These are phyloP conservation scores for Microctonus aethiopoides DNA, from an alignment of 2,888 invertebrate genomes.

Conservation along the genomic window DNA sequence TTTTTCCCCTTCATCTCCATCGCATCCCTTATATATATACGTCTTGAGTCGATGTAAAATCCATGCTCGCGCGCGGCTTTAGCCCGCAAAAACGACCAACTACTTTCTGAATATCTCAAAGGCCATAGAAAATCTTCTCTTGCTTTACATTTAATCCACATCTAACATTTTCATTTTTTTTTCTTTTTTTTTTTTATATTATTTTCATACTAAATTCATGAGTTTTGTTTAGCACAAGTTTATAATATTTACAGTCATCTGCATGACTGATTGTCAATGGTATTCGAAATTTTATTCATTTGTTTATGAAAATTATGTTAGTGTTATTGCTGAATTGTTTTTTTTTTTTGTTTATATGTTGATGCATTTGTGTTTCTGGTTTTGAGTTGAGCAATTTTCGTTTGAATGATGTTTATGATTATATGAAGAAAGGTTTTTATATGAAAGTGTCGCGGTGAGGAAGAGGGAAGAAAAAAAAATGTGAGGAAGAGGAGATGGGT, in stretches of 20 bases:
- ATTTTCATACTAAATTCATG: no score
- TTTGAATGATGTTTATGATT: not conserved
- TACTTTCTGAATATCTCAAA: not conserved
- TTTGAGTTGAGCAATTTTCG: not conserved
- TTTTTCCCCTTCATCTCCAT: slow-evolving; percentile 24
- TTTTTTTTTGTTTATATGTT: not conserved
- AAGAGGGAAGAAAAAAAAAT: not conserved
- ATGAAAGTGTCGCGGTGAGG: not conserved
- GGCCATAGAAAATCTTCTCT: not conserved
- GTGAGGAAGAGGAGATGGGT: not conserved
- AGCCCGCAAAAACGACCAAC: slow-evolving; percentile 6
- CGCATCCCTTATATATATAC: slow-evolving; percentile 13
- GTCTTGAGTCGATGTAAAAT: slow-evolving; percentile 15
- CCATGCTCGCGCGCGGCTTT: not conserved
- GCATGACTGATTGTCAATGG: no score
- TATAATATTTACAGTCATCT: no score
- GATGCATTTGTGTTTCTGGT: no score
- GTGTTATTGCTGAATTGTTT: not conserved
- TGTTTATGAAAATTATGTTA: no score
- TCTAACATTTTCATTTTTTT: not conserved
- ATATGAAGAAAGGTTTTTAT: not conserved
- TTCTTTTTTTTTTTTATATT: not conserved
- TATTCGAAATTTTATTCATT: no score
- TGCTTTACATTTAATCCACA: not conserved
- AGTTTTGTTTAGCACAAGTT: no score